Evolutionary conservation across 2,888 invertebrate species (phyloP).

Genomic region (Scaptodrosophila latifasciaeformis): DNA sequence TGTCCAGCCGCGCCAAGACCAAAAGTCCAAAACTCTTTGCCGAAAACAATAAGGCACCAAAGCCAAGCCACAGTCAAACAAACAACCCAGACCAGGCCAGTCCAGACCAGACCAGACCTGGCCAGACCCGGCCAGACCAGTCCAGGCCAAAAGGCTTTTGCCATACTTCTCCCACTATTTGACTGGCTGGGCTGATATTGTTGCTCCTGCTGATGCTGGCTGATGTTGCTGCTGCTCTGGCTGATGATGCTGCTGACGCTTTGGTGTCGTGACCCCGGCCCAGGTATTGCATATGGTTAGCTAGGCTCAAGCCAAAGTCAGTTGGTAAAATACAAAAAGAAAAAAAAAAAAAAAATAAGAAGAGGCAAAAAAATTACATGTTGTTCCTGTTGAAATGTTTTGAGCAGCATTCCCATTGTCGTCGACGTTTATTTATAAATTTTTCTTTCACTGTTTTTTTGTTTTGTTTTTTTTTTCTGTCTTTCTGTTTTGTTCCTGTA

Average conservation of each 20-base stretch:
- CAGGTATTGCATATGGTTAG: conserved; percentile 57
- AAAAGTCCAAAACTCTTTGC: conserved; percentile 6
- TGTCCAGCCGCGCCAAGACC: conserved; percentile 56
- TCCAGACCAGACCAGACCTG: too few species aligned
- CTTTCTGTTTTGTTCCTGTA: too few species aligned
- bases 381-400: conserved; percentile 68
- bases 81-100: too few species aligned
- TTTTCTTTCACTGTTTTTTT: conserved; percentile 26
- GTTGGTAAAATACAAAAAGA: neutral
- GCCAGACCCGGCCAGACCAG: too few species aligned
- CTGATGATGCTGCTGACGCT: conserved; percentile 41
- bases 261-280: conserved; percentile 74
- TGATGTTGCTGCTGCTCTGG: conserved; percentile 37
- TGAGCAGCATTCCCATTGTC: conserved; percentile 58
- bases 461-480: conserved; percentile 28
- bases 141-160: conserved; percentile 47
- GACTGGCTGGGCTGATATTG: too few species aligned
- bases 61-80: conserved; percentile 21
- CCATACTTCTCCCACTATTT: conserved; percentile 71
- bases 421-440: conserved; percentile 59
- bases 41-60: conserved; percentile 52
- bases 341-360: conserved; percentile 8
- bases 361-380: conserved; percentile 44
- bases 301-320: conserved; percentile 43
- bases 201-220: conserved; percentile 30